A percentile compares a stretch with the other conserved stretches of the same genome.
phyloP scores from a whole-genome alignment of 1,140 invertebrate genomes.

The Onthophagus taurus region DNA sequence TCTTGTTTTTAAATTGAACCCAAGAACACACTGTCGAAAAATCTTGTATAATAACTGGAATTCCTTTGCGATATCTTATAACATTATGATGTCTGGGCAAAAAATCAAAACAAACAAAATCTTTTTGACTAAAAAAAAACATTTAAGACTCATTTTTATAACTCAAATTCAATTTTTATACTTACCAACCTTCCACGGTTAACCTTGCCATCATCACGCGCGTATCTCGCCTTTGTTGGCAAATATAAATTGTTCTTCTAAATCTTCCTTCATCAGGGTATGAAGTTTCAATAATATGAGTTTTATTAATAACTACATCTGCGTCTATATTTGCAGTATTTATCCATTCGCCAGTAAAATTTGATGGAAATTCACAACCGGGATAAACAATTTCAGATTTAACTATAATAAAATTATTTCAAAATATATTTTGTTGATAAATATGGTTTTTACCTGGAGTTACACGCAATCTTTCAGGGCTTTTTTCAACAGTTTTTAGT shows the following conservation, averaged over 20 bases:
- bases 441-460: constrained; percentile 48
- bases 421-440: background rate
- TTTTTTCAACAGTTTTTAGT: constrained; percentile 85
- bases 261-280: constrained; percentile 85
- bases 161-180: constrained; percentile 13
- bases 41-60: constrained; percentile 81
- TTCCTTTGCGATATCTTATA: constrained; percentile 80
- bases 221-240: constrained; percentile 76
- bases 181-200: constrained; percentile 89
- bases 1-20: constrained; percentile 79
- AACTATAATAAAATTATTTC: constrained; percentile 40
- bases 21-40: constrained; percentile 90
- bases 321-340: constrained; percentile 95
- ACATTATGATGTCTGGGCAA: constrained; percentile 92
- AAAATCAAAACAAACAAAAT: constrained; percentile 96
- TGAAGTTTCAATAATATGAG: constrained; percentile 91
- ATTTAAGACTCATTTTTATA: background rate
- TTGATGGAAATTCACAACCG: constrained; percentile 83
- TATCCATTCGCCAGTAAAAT: constrained; percentile 91
- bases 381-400: constrained; percentile 81
- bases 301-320: constrained; percentile 88
- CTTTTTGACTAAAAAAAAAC: constrained; percentile 73
- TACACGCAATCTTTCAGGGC: constrained; percentile 80
- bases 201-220: constrained; percentile 91
- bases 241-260: constrained; percentile 87